Conservation (phyloP, 2,797 vertebrate genomes). For the Rhinatrema bivittatum region DNA sequence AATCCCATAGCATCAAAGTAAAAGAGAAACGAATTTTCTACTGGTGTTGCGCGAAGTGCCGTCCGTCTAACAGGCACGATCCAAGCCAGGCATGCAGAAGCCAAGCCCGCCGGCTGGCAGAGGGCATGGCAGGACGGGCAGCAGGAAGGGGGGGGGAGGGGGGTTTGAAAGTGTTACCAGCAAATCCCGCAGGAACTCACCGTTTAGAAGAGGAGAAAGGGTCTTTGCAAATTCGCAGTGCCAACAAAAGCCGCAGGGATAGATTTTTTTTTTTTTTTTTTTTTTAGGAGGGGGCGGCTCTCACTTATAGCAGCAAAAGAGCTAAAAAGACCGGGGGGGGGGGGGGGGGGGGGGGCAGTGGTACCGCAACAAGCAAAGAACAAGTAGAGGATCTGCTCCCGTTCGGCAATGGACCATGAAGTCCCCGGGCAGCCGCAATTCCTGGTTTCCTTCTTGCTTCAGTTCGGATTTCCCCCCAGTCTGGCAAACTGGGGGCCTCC, state of each 20-base stretch:
- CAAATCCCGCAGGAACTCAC: slow-evolving; percentile 50
- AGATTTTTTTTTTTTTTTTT: too few relatives aligned
- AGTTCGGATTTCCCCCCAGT: slow-evolving; percentile 10
- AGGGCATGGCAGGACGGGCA: not conserved
- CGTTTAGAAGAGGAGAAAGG: slow-evolving; percentile 36
- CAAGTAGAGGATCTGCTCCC: too few relatives aligned
- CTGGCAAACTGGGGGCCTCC: slow-evolving; percentile 24
- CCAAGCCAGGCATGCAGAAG: too few relatives aligned
- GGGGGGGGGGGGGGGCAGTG: not conserved
- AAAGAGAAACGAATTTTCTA: too few relatives aligned
- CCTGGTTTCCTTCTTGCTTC: slow-evolving; percentile 2
- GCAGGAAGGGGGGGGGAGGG: not conserved
- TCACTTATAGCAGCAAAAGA: slow-evolving; percentile 13
- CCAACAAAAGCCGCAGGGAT: too few relatives aligned
- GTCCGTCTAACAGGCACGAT: too few relatives aligned
- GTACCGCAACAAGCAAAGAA: too few relatives aligned
- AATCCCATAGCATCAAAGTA: too few relatives aligned
- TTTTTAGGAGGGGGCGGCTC: too few relatives aligned
- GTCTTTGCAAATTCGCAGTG: too few relatives aligned
- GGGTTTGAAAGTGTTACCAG: slow-evolving; percentile 9
- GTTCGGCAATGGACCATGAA: slow-evolving; percentile 10
- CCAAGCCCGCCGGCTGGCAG: too few relatives aligned
- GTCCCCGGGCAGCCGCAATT: slow-evolving; percentile 6
- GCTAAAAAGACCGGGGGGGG: slow-evolving; percentile 1
- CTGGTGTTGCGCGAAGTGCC: too few relatives aligned